Evolutionary conservation across 64 coral and sea anemone species (phyloP).

Genomic region (Platygyra sinensis): DNA sequence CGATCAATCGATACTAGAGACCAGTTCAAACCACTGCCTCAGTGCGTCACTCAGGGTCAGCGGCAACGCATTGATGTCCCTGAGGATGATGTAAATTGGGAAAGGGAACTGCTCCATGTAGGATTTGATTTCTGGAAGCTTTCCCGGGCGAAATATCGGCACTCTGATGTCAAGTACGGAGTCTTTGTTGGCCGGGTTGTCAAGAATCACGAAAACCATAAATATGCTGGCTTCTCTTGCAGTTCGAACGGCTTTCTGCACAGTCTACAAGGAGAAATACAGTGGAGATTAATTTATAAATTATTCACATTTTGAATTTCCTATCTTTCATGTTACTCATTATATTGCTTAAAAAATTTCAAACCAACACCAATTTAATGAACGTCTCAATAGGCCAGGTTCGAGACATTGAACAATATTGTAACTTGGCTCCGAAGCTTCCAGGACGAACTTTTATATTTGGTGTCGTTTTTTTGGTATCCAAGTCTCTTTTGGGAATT

Average conservation of each 20-base stretch:
- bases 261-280: too few species aligned
- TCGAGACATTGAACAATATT: too few species aligned
- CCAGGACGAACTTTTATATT: too few species aligned
- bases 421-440: too few species aligned
- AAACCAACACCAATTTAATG: too few species aligned
- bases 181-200: slow-evolving; percentile 93
- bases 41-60: slow-evolving; percentile 87
- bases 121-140: slow-evolving; percentile 85
- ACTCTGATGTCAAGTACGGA: slow-evolving; percentile 95
- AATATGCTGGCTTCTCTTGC: slow-evolving; percentile 84
- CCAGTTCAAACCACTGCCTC: slow-evolving; percentile 98
- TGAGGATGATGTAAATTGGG: slow-evolving; percentile 84
- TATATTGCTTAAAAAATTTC: too few species aligned
- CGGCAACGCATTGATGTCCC: slow-evolving; percentile 88
- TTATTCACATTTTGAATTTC: background rate
- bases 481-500: too few species aligned
- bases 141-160: slow-evolving; percentile 82
- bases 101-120: slow-evolving; percentile 97
- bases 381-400: too few species aligned
- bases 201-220: slow-evolving; percentile 95
- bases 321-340: too few species aligned
- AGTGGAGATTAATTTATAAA: background rate
- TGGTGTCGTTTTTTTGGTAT: too few species aligned
- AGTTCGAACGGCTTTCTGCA: slow-evolving; percentile 67
- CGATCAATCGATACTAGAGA: slow-evolving; percentile 60